Evolutionary conservation across 2,797 vertebrate genomes (phyloP), one percentile per base, ranked within the genome.

Genomic region (Squalus acanthias): DNA sequence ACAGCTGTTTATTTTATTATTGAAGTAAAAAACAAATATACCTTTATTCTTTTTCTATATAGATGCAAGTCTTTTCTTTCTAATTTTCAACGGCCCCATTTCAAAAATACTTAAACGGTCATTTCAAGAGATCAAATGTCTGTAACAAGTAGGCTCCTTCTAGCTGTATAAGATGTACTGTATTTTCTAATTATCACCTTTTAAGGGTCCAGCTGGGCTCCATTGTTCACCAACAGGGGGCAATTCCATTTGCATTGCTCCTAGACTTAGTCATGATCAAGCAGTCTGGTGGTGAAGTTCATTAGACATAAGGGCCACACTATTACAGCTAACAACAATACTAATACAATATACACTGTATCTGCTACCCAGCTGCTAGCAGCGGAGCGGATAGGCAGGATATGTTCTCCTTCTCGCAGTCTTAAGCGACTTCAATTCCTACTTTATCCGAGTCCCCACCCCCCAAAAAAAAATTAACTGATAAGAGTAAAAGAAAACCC

Each of bases 151-250:
- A 98, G 98, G 98, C 98, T 98, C 98, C 97, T 98, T 98, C 98
- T 98, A 98, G 98, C 98, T 99, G 98, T 98, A 98, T 98, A 98
- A 57, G 98, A 99, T 99, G 99, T 99, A 98, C 99, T 99, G 98
- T 99, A 99, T 99, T 99, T 99, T 99, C 99, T 99, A 99, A 99
- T 99, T 99, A 99, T 99, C 99, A 99, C 99, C 99, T 99, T 99
- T 99, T 99, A 99, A 99, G 99, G 99, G 98, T 46, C 99, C 99
- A 99, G 99, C 99, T 99, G 99, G 99, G 98, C 98, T 98, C 98
- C 98, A 99, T 99, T 99, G 99, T 99, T 99, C 98, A 98, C 98
- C 99, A 98, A 98, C 98, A 97, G 99, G 99, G 99, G 99, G 99
- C 98, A 99, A 99, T 99, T 99, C 99, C 98, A 99, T 99, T 99